Percentiles rank a stretch among this genome's conserved stretches.
Conservation (phyloP, 64 coral and sea anemone species). For the Pocillopora damicornis region DNA sequence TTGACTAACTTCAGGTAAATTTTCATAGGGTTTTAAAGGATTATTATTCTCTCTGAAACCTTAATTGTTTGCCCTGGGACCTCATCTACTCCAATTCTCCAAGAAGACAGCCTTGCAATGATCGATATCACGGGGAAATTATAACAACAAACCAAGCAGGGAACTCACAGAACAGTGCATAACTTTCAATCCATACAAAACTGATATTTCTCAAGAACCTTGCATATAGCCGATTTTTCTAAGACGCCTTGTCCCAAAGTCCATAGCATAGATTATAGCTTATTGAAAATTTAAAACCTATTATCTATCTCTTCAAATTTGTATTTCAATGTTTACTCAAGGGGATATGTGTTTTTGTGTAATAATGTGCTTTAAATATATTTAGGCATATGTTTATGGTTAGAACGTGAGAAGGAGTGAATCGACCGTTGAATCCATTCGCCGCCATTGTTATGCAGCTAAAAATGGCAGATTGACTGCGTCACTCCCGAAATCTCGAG, state of each 20-base stretch:
- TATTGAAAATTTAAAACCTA: neutral
- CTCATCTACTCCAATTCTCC: neutral
- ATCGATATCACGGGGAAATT: neutral
- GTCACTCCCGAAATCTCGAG: neutral
- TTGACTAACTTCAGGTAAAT: neutral
- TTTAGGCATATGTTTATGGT: neutral
- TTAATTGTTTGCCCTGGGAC: neutral
- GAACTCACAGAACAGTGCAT: neutral
- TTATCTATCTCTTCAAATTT: neutral
- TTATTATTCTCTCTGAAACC: neutral
- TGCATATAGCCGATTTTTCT: neutral
- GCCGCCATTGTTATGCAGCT: neutral
- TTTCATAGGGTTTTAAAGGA: neutral
- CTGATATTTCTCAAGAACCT: neutral
- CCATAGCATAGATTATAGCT: neutral
- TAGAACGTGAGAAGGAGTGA: neutral
- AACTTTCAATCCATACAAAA: neutral
- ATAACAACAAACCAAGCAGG: neutral
- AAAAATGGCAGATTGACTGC: neutral
- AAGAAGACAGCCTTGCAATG: neutral
- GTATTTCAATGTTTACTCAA: conserved; percentile 11
- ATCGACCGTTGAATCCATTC: neutral
- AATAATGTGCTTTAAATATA: neutral
- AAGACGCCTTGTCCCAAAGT: neutral
- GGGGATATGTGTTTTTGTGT: neutral